Evolutionary conservation across 2,113 vertebrate genomes (phyloP).

Genomic region (Burhinus bistriatus): DNA sequence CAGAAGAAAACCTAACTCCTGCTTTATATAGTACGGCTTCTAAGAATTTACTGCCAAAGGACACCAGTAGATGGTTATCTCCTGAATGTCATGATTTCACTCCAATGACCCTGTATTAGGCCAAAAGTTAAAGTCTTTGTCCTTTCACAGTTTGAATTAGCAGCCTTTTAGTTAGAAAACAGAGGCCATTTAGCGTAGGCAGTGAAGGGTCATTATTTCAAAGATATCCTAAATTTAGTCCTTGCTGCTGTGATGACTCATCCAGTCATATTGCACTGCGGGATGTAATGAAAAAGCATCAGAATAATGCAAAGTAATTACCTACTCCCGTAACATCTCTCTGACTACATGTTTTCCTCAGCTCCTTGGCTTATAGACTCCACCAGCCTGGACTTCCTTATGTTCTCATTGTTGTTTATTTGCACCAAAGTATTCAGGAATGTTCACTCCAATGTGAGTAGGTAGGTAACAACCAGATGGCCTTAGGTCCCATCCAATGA

Average conservation of each 20-base stretch:
- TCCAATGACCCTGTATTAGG: background rate
- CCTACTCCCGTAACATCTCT: background rate
- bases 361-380: background rate
- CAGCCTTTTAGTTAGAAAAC: background rate
- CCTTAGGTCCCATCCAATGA: background rate
- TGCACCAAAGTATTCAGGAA: background rate
- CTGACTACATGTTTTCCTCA: background rate
- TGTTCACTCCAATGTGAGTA: background rate
- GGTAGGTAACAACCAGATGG: background rate
- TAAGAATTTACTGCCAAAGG: background rate
- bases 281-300: background rate
- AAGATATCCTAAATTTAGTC: constrained; percentile 25
- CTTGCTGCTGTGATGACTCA: constrained; percentile 26
- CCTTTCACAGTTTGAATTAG: background rate
- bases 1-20: background rate
- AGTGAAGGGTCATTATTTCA: background rate
- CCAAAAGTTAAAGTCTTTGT: background rate
- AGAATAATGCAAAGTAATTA: background rate
- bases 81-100: background rate
- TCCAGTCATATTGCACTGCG: background rate
- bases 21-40: background rate
- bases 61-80: background rate
- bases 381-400: background rate
- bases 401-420: background rate
- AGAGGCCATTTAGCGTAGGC: background rate